Evolutionary conservation across 2,888 invertebrate species (phyloP), one percentile per base, ranked within the genome.

Genomic region (Penaeus monodon): DNA sequence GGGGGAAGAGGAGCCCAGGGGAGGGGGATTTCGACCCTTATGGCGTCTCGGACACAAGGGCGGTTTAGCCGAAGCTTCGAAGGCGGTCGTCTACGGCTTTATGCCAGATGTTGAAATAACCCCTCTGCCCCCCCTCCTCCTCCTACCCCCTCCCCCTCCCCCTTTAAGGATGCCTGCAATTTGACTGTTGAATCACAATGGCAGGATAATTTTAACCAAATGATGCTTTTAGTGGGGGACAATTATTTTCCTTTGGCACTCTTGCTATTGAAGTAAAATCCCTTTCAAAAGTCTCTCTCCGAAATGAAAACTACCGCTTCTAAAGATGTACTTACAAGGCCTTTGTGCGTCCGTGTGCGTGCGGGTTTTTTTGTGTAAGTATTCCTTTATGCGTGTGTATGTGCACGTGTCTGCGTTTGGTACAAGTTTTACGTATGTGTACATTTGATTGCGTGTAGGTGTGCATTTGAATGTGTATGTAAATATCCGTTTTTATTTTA

Each of bases 151-250:
- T 10, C 44, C 10, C 44, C 44, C 44, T 44, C 44, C 44, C 44
- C 44, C 44, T 44, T 44, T 63, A 70, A 79, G 84, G 84, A 79
- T 38, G 57, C 65, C 65, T 57, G 82, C 84, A 84, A 78, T 84
- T 84, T 84, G 84, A 79, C 84, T 78, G 84, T 84, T 84, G 84
- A 84, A 79, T 27, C 79, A 84, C 84, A 84, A 79, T 84, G 79
- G 84, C 44, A 24, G 79, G 68, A 79, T 84, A 79, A 84, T 84
- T 84, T 70, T 84, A 84, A 79, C 78, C 70, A 84, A 84, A 84
- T 84, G 84, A 84, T 84, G 84, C 84, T 84, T 84, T 84, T 84
- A 84, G 84, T 79, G 49, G 12, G 78, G 68, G 29, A 68, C 68
- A 78, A 79, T 84, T 84, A 79, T 84, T 84, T 70, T 84, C 76